A percentile compares a stretch with the other conserved stretches of the same genome.
Evolutionary conservation across 2,113 vertebrate species (phyloP).

Genomic region (Colinus virginianus): DNA sequence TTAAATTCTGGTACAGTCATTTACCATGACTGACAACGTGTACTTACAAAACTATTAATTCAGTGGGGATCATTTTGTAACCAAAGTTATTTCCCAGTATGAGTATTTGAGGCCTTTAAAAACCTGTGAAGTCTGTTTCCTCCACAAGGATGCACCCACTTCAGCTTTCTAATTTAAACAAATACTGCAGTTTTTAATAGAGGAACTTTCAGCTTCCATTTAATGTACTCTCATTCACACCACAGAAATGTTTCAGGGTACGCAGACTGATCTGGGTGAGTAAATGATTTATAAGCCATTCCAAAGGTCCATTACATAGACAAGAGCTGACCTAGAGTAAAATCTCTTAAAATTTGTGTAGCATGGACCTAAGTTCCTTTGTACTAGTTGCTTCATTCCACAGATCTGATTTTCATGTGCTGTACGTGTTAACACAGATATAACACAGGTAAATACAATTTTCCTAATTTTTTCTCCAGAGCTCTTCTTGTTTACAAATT

Average conservation of each 20-base stretch:
- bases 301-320: neutral
- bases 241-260: neutral
- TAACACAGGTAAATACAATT: neutral
- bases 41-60: neutral
- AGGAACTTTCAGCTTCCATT: neutral
- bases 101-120: neutral
- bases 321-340: neutral
- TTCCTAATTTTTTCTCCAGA: neutral
- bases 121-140: neutral
- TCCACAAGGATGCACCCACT: neutral
- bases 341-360: neutral
- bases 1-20: neutral
- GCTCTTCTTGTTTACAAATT: neutral
- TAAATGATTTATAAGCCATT: neutral
- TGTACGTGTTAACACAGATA: neutral
- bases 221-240: neutral
- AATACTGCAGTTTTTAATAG: neutral
- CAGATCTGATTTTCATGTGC: neutral
- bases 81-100: neutral
- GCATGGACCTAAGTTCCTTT: neutral
- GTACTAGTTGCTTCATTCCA: neutral
- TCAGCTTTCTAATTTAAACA: neutral
- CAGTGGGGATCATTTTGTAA: neutral
- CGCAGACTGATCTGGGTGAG: neutral
- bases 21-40: neutral